Percentiles rank a stretch among this genome's conserved stretches.
Evolutionary conservation across 2,888 invertebrate genomes (phyloP).

Genomic region (Gibbula magus): DNA sequence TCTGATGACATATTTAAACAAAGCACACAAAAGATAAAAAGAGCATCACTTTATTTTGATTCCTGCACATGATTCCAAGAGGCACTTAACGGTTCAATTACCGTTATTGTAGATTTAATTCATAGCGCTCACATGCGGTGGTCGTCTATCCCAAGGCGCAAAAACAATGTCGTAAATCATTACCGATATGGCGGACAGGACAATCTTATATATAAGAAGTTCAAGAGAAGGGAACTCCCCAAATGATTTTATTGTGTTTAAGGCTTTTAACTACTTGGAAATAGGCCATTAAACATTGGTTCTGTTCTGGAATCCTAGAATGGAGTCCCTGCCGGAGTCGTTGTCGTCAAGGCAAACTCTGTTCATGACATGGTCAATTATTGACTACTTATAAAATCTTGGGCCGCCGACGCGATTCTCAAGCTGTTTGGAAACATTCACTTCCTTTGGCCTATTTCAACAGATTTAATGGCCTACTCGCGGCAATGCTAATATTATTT

Average conservation of each 20-base stretch:
- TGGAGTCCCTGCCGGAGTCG: no score
- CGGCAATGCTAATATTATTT: no score
- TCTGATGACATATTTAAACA: no score
- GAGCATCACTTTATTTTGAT: slow-evolving; percentile 10
- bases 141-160: background rate
- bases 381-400: no score
- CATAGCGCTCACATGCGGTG: background rate
- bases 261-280: background rate
- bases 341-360: no score
- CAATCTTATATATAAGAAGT: background rate
- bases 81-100: slow-evolving; percentile 13
- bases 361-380: no score
- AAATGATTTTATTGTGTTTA: background rate
- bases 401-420: no score
- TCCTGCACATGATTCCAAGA: background rate
- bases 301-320: no score
- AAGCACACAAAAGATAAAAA: background rate
- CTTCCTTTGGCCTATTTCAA: no score
- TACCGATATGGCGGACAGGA: background rate
- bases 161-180: slow-evolving; percentile 17
- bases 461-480: no score
- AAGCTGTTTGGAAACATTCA: no score
- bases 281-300: background rate
- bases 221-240: background rate
- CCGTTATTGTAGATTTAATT: background rate